These are phyloP conservation scores for Luperina testacea DNA, from an alignment of 2,888 invertebrate genomes.

Conservation along the genomic window DNA sequence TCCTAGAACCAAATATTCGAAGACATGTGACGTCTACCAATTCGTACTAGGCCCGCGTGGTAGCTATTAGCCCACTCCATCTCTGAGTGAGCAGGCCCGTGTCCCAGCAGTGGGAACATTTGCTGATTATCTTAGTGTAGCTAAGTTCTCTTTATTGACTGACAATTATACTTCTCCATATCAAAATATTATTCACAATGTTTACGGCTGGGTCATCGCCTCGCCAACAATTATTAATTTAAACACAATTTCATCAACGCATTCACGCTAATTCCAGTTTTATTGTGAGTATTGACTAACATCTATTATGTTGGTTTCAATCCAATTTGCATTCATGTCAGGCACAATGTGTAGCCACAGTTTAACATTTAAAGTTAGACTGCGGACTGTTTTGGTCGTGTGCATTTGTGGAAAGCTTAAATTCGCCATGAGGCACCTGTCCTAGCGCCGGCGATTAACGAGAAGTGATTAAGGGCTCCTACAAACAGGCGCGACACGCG, in stretches of 20 bases:
- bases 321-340: constrained; percentile 43
- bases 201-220: background rate
- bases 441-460: background rate
- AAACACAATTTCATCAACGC: constrained; percentile 2
- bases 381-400: background rate
- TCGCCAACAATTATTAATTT: background rate
- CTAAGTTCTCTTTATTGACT: background rate
- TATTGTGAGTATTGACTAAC: constrained; percentile 19
- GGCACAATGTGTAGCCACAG: constrained; percentile 22
- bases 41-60: background rate
- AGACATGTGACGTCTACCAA: background rate
- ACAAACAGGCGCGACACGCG: too few species aligned
- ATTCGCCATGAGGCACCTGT: background rate
- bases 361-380: constrained; percentile 42
- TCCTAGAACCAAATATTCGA: background rate
- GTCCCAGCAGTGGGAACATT: background rate
- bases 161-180: background rate
- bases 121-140: background rate
- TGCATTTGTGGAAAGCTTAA: constrained; percentile 17
- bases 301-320: constrained; percentile 21
- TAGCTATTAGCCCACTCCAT: background rate
- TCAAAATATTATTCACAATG: background rate
- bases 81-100: background rate
- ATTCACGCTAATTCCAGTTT: constrained; percentile 5
- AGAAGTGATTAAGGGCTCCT: background rate